These are phyloP conservation scores for Esox lucius DNA, from an alignment of 2,797 vertebrate genomes.

Conservation along the genomic window DNA sequence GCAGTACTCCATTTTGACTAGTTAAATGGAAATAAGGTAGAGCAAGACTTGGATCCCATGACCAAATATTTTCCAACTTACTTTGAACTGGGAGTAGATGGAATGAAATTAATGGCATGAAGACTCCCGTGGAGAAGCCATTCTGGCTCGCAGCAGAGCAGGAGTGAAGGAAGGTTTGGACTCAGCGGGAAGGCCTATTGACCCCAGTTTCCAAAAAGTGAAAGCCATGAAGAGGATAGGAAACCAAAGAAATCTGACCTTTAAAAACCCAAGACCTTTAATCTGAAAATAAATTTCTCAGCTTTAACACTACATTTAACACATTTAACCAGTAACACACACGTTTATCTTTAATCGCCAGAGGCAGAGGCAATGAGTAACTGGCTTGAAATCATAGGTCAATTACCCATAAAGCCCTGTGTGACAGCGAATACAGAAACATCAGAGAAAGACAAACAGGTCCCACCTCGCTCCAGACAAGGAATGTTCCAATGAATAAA, in stretches of 20 bases:
- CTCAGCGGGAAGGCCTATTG: conserved; percentile 7
- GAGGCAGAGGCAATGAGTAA: conserved; percentile 21
- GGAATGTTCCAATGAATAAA: neutral
- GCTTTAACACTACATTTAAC: neutral
- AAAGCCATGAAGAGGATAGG: neutral
- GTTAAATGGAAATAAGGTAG: neutral
- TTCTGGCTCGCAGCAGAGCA: neutral
- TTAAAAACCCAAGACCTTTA: neutral
- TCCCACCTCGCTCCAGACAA: neutral
- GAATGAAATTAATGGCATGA: neutral
- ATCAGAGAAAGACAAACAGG: conserved; percentile 39
- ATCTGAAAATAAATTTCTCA: neutral
- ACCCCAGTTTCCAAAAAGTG: conserved; percentile 3
- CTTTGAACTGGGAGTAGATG: conserved; percentile 12
- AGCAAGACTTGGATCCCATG: neutral
- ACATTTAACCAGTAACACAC: conserved; percentile 9
- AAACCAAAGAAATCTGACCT: neutral
- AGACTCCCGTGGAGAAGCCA: conserved; percentile 24
- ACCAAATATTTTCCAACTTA: conserved; percentile 10
- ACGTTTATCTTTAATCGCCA: neutral
- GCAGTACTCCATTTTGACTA: conserved; percentile 2
- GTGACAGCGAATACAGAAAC: conserved; percentile 24
- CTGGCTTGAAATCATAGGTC: conserved; percentile 32
- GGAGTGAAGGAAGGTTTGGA: conserved; percentile 8
- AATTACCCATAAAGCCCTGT: conserved; percentile 44